Base-by-base conservation (phyloP, 2,113 vertebrate species). In the Chionomys nivalis region DNA sequence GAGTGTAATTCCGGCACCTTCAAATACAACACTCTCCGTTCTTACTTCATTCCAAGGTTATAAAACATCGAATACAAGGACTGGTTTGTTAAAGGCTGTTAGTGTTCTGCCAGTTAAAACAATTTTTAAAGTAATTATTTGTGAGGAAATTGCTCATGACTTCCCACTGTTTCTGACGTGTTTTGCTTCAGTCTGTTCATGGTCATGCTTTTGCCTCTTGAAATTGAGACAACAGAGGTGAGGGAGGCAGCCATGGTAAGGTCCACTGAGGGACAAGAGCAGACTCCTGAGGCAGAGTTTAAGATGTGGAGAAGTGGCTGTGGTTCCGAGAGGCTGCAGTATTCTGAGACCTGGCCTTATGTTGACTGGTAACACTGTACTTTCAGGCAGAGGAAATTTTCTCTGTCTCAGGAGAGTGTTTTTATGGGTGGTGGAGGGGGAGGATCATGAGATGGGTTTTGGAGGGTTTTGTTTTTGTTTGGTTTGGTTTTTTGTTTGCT, bases 61-160 rank as follows among this genome's bases (percentile, higher is more conserved):
- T 65, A 14, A 92, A 93, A 89, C 39, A 42, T 23, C 66, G 24
- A 93, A 42, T 79, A 28, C 86, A 94, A 93, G 44, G 44, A 23
- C 26, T 75, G 31, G 66, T 58, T 58, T 76, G 79, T 87, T 87
- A 77, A 85, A 91, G 39, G 55, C 63, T 70, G 76, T 96, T 44
- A 63, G 49, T 23, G 39, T 81, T 94, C 31, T 82, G 28, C 93
- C 82, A 65, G 58, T 90, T 96, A 95, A 94, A 95, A 94, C 16
- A 73, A 55, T 39, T 94, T 91, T 97, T 73, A 73, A 61, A 90
- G 93, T 68, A 87, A 73, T 86, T 73, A 79, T 72, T 87, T 83
- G 73, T 83, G 68, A 93, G 70, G 68, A 91, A 83, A 61, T 91
- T 91, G 49, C 52, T 90, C 79, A 92, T 73, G 85, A 93, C 23